Evolutionary conservation across 1,140 invertebrate genomes (phyloP), one percentile per base, ranked within the genome.

Genomic region (Acromyrmex charruanus): DNA sequence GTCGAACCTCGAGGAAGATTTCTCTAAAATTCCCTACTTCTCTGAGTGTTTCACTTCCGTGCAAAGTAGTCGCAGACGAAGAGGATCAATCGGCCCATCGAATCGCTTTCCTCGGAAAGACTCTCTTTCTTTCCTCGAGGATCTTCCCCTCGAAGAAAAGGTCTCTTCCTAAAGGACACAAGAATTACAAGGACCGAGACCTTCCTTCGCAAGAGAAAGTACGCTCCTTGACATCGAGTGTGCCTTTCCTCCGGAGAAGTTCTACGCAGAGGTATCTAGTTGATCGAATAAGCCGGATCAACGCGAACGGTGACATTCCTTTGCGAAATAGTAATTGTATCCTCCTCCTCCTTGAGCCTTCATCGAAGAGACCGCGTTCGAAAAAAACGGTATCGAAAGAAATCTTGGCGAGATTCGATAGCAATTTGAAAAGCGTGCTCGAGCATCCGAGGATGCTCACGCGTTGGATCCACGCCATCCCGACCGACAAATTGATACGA

Each of bases 201-300:
- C 55, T 63, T 18, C 1, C 6, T 18, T 39, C 35, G 21, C 25
- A 12, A n/a, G 39, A 35, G 49, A 59, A 59, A 49, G 18, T 10
- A 39, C 77, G 2, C 12, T 72, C 39, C 21, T 31, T 5, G 25
- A 63, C 18, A 63, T 35, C 6, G 55, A 16, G 68, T 7, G 80
- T 75, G 69, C 25, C 39, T 55, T 74, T 75, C 39, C 18, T 25
- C 31, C 12, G 53, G 18, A 59, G 6, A 51, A 59, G n/a, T 49
- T 9, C 18, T 53, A 31, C 21, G 39, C 68, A 55, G 49, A 81
- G 80, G 80, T 84, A 49, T 39, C 14, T 75, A 35, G 7, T 9
- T 18, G 18, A 59, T 59, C 35, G 35, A 61, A 49, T 31, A 69
- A 69, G n/a, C 21, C 65, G 75, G 75, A 4, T 44, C 10, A 25